Percentiles rank a stretch among this genome's conserved stretches.
Evolutionary conservation across 1,140 invertebrate species (phyloP).

Genomic region (Sycophila sp.): DNA sequence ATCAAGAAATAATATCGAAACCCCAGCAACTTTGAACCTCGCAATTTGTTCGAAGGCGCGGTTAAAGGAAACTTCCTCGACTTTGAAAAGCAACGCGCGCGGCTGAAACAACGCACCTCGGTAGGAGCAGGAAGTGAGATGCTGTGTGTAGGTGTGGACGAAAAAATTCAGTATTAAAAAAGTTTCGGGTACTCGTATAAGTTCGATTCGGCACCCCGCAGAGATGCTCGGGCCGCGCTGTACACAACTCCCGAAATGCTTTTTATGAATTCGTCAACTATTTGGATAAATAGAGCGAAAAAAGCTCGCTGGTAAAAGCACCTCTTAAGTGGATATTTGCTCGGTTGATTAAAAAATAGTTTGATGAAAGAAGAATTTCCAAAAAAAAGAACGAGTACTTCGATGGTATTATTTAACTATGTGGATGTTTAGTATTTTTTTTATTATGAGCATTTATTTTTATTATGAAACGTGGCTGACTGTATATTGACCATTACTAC

Average conservation of each 20-base stretch:
- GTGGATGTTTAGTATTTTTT: no score
- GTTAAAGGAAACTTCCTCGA: neutral
- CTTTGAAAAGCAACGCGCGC: neutral
- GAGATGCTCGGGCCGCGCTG: neutral
- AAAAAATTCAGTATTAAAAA: constrained; percentile 35
- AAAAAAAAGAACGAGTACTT: no score
- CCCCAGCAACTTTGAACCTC: constrained; percentile 4
- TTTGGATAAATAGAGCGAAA: neutral
- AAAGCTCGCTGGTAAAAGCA: no score
- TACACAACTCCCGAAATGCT: no score
- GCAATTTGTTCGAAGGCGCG: neutral
- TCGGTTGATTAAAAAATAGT: no score
- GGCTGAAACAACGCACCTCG: neutral
- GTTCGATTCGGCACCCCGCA: constrained; percentile 11
- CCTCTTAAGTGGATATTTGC: no score
- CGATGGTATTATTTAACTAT: no score
- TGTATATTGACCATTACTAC: no score
- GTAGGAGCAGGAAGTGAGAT: neutral
- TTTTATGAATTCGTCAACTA: neutral
- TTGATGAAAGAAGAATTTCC: no score
- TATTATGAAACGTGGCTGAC: no score
- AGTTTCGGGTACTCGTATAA: constrained; percentile 9
- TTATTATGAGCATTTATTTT: no score
- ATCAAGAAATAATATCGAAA: constrained; percentile 14
- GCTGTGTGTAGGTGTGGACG: no score